phyloP scores from a whole-genome alignment of 2,797 vertebrate genomes.

The Megaceryle alcyon region DNA sequence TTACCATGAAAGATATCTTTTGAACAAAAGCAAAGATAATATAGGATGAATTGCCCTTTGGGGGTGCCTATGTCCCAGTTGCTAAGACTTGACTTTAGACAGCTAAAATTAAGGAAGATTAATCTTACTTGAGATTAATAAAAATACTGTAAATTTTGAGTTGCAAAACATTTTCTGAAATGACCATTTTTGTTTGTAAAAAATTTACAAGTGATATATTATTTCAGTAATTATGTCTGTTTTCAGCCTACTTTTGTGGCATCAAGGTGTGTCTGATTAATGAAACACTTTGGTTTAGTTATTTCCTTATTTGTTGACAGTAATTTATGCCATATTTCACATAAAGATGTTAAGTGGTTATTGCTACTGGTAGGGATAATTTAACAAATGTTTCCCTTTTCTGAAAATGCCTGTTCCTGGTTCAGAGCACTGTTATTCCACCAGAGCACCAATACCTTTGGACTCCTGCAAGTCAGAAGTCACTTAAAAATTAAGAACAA shows the following conservation, averaged over 20 bases:
- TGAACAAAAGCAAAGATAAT: conserved; percentile 51
- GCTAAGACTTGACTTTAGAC: not conserved
- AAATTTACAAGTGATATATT: not conserved
- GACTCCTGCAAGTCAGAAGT: conserved; percentile 45
- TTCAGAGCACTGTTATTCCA: not conserved
- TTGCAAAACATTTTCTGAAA: not conserved
- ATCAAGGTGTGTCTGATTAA: conserved; percentile 10
- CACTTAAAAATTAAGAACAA: conserved; percentile 71
- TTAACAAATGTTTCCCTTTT: conserved; percentile 11
- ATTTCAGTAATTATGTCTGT: not conserved
- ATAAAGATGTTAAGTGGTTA: not conserved
- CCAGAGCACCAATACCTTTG: not conserved
- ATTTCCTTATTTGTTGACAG: conserved; percentile 17
- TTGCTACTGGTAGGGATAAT: conserved; percentile 5
- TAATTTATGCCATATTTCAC: conserved; percentile 3
- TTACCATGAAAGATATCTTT: conserved; percentile 44
- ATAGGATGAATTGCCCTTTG: conserved; percentile 43
- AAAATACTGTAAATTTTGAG: not conserved
- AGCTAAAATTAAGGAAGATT: not conserved
- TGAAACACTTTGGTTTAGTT: not conserved
- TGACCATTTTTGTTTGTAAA: not conserved
- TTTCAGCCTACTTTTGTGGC: not conserved
- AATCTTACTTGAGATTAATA: not conserved
- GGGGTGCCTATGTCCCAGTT: conserved; percentile 1
- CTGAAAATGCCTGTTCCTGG: not conserved